These are phyloP conservation scores for Micromys minutus DNA, from an alignment of 2,113 vertebrate species.

Conservation along the genomic window DNA sequence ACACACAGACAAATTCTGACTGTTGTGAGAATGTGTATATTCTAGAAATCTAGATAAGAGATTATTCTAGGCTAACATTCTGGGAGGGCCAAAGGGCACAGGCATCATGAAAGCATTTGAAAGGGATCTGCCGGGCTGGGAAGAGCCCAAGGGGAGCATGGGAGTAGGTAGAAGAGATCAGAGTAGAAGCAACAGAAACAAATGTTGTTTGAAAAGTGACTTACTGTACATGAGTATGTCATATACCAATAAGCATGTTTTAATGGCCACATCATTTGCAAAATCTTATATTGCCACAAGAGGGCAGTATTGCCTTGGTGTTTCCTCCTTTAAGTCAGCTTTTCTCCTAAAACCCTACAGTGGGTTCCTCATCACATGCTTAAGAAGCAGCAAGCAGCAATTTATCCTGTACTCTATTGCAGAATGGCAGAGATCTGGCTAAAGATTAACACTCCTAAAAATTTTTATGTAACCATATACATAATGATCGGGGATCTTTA, in stretches of 20 bases:
- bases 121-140: neutral
- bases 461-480: neutral
- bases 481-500: neutral
- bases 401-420: conserved; percentile 9
- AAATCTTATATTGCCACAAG: conserved; percentile 43
- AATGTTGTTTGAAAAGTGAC: neutral
- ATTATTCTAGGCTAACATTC: no score
- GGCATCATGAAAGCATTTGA: neutral
- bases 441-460: neutral
- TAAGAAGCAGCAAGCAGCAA: conserved; percentile 42
- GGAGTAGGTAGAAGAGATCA: neutral
- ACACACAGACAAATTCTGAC: neutral
- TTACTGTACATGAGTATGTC: neutral
- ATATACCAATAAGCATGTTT: neutral
- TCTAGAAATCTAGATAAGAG: neutral
- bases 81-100: neutral
- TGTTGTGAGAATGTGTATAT: neutral
- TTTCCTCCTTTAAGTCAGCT: neutral
- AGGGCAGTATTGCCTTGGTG: conserved; percentile 72
- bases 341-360: conserved; percentile 41
- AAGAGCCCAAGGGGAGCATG: neutral
- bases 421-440: neutral
- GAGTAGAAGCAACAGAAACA: neutral
- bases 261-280: neutral
- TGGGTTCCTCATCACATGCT: conserved; percentile 44